Evolutionary conservation across 2,113 vertebrate genomes (phyloP), one percentile per base, ranked within the genome.

Genomic region (Puffinus mauretanicus): DNA sequence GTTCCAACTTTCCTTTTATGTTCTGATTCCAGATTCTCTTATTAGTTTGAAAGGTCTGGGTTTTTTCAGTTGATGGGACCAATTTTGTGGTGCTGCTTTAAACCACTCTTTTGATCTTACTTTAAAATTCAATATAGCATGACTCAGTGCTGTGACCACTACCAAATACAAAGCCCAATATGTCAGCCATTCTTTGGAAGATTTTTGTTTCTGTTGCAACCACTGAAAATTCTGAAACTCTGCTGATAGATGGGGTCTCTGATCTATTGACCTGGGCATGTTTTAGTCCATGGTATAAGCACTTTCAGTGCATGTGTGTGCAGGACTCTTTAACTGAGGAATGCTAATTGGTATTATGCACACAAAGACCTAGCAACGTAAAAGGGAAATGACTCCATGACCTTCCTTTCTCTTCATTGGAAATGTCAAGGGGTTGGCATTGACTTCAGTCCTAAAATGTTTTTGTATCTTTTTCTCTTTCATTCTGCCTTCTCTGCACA

Each of bases 221-320:
- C 13, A 67, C 51, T 26, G 52, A 10, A 1, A 81, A 67, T 55
- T 71, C 60, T 55, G 29, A 65, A 88, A 86, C 44, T 77, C 44
- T 86, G 51, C 26, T 78, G 30, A 64, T 13, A 65, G 25, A 15
- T 22, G 7, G 3, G 5, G 7, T 64, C 40, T 82, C 30, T 40
- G 40, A 5, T 80, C n/a, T 65, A 27, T 22, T 95, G 85, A 82
- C 25, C 47, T 40, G 16, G 22, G 11, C 2, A 2, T 58, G 27
- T 26, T 77, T 88, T 30, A 80, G 11, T 58, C 24, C 29, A 44
- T 8, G 14, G 19, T 24, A 36, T 10, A 83, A 72, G 36, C 40
- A 67, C 11, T 86, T 88, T 7, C 20, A 13, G 42, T n/a, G 27
- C 17, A 72, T 0, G 0, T 15, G 0, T 15, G 30, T 29, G 9